Conservation (phyloP, 2,797 vertebrate genomes). For the Myioborus melanocephalus region DNA sequence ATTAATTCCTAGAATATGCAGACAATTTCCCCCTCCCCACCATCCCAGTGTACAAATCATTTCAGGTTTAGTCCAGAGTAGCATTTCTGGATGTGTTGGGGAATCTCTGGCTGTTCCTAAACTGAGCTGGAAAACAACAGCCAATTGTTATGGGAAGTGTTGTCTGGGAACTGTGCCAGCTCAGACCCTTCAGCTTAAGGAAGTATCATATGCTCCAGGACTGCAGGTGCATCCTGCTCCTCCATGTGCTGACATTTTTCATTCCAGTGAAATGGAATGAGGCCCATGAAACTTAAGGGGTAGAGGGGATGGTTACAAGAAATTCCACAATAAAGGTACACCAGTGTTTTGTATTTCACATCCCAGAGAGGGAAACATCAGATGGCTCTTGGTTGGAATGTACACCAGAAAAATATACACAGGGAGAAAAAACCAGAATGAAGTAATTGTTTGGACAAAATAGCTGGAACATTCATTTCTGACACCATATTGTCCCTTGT, state of each 20-base stretch:
- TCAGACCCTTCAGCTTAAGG: not conserved
- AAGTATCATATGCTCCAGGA: not conserved
- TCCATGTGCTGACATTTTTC: not conserved
- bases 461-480: not conserved
- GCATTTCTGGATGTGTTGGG: not conserved
- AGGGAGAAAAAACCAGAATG: not conserved
- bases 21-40: not conserved
- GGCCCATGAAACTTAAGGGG: rapidly evolving
- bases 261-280: not conserved
- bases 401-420: not conserved
- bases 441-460: not conserved
- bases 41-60: not conserved
- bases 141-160: not conserved
- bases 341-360: rapidly evolving
- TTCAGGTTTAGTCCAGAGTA: not conserved
- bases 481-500: not conserved
- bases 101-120: not conserved
- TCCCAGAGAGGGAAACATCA: not conserved
- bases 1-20: not conserved
- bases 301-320: not conserved
- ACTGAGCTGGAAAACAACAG: not conserved
- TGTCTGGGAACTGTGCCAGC: not conserved
- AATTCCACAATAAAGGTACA: not conserved
- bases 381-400: not conserved
- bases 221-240: constrained; percentile 40